phyloP scores from a whole-genome alignment of 2,113 vertebrate species.

The Aspidoscelis tigris region DNA sequence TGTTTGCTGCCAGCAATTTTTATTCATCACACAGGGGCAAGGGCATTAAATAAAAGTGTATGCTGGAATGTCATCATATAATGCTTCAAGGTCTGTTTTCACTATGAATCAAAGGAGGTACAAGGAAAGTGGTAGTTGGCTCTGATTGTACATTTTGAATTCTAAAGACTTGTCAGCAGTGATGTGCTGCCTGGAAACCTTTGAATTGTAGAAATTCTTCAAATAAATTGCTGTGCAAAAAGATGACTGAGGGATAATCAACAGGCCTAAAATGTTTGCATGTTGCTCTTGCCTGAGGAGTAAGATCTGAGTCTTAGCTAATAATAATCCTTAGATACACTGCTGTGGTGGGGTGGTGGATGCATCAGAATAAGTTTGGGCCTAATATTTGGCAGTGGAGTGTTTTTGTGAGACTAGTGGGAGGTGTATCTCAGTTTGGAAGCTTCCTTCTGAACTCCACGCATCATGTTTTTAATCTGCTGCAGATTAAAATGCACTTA shows the following conservation, averaged over 20 bases:
- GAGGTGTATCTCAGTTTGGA: too few species aligned
- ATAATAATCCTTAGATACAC: not conserved
- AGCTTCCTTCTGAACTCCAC: not conserved
- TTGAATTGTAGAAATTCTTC: not conserved
- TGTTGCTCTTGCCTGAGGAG: too few species aligned
- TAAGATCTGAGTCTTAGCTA: too few species aligned
- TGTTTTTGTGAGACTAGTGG: too few species aligned
- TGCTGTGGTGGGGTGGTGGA: not conserved
- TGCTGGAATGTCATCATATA: not conserved
- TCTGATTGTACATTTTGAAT: constrained; percentile 1
- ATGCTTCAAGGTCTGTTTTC: not conserved
- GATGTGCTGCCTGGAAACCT: not conserved
- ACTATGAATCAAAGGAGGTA: not conserved
- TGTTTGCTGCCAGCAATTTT: not conserved
- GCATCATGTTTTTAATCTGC: too few species aligned
- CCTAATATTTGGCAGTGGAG: not conserved
- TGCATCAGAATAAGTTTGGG: not conserved
- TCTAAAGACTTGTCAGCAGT: not conserved
- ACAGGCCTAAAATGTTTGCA: too few species aligned
- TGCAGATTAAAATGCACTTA: too few species aligned
- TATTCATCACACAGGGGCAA: not conserved
- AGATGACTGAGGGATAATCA: not conserved
- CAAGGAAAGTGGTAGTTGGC: too few species aligned
- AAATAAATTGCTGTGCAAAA: not conserved
- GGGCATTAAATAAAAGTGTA: not conserved